Conservation (phyloP, 2,797 vertebrate species). For the Characodon lateralis region DNA sequence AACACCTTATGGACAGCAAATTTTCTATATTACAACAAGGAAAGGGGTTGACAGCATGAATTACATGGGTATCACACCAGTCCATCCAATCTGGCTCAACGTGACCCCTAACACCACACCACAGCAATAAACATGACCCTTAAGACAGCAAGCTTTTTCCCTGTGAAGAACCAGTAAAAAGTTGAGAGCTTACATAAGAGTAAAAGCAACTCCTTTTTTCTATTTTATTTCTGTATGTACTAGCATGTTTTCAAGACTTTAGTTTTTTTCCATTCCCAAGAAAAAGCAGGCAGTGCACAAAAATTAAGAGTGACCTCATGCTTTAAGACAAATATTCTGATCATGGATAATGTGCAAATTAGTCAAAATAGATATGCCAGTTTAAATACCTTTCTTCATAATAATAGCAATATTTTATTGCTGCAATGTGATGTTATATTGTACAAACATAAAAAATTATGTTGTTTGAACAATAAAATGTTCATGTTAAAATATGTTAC, state of each 20-base stretch:
- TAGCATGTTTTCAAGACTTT: constrained; percentile 10
- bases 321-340: constrained; percentile 17
- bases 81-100: constrained; percentile 47
- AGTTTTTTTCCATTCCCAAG: constrained; percentile 10
- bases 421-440: too few relatives aligned
- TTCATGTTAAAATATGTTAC: too few relatives aligned
- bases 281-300: constrained; percentile 4
- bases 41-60: constrained; percentile 76
- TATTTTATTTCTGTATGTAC: constrained; percentile 19
- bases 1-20: constrained; percentile 61
- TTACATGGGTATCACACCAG: constrained; percentile 65
- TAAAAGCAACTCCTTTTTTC: constrained; percentile 52
- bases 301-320: not conserved
- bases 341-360: constrained; percentile 5
- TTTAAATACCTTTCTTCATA: constrained; percentile 1
- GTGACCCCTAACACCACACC: constrained; percentile 68
- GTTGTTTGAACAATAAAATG: too few relatives aligned
- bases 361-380: not conserved
- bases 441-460: too few relatives aligned
- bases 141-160: constrained; percentile 51
- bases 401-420: not conserved
- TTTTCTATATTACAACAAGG: constrained; percentile 59
- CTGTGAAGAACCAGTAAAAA: constrained; percentile 19
- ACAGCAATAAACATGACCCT: constrained; percentile 68
- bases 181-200: constrained; percentile 22